Conservation (phyloP, 2,797 vertebrate species). For the Danio choprae region DNA sequence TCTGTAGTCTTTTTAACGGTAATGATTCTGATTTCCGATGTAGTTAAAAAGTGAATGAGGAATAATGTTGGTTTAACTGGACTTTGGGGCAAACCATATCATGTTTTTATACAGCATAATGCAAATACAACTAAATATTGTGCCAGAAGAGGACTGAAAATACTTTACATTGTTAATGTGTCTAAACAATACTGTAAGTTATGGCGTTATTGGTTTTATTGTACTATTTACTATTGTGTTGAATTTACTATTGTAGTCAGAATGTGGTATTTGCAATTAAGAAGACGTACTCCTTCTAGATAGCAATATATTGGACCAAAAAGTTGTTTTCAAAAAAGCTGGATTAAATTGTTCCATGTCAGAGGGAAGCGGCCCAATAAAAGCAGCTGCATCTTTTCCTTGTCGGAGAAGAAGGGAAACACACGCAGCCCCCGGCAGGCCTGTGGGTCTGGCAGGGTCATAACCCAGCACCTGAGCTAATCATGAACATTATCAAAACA, state of each 20-base stretch:
- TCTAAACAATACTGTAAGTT: background rate
- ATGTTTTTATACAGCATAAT: background rate
- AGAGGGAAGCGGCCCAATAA: constrained; percentile 37
- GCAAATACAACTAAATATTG: no score
- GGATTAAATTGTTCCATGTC: constrained; percentile 47
- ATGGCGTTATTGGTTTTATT: background rate
- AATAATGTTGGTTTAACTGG: background rate
- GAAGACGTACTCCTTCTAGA: background rate
- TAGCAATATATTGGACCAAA: background rate
- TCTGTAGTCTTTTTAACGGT: background rate
- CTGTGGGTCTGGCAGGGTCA: constrained; percentile 75
- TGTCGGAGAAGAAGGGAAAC: constrained; percentile 72
- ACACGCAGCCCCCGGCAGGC: constrained; percentile 66
- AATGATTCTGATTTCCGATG: background rate
- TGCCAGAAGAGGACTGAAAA: background rate
- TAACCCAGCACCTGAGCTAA: constrained; percentile 80
- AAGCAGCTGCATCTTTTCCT: constrained; percentile 77
- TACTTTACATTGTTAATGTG: background rate
- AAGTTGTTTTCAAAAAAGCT: background rate
- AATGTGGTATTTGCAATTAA: background rate
- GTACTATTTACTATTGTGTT: background rate
- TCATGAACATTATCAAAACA: constrained; percentile 76
- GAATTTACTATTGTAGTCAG: background rate
- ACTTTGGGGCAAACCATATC: background rate
- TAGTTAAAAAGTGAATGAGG: background rate